A percentile compares a stretch with the other conserved stretches of the same genome.
Conservation (phyloP, 2,797 vertebrate genomes). For the Sebastes taczanowskii region DNA sequence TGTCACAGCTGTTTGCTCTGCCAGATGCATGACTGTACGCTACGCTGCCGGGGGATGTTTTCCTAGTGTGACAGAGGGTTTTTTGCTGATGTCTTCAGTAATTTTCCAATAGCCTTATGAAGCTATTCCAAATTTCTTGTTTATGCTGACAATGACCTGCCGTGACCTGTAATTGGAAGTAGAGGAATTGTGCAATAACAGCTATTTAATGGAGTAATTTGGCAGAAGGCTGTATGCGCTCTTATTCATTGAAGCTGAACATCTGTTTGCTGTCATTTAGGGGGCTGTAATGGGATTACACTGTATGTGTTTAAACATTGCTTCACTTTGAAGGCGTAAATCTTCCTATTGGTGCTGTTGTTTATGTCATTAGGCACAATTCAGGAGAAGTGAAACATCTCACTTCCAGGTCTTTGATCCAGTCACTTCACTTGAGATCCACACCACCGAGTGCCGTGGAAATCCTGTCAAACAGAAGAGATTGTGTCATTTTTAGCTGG, state of each 20-base stretch:
- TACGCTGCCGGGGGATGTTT: slow-evolving; percentile 21
- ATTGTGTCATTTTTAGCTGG: not conserved
- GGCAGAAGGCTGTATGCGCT: not conserved
- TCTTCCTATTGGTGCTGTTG: not conserved
- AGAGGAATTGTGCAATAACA: not conserved
- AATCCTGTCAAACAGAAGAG: not conserved
- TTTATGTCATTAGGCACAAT: not conserved
- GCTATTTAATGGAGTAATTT: not conserved
- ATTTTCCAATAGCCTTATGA: slow-evolving; percentile 39
- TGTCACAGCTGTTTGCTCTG: slow-evolving; percentile 54
- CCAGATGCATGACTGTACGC: slow-evolving; percentile 57
- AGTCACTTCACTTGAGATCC: not conserved
- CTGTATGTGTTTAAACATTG: not conserved
- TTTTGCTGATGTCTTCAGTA: slow-evolving; percentile 52
- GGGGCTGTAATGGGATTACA: not conserved
- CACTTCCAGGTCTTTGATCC: not conserved
- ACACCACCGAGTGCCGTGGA: not conserved
- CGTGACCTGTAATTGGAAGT: not conserved
- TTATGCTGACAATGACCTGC: not conserved
- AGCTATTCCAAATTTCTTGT: slow-evolving; percentile 3
- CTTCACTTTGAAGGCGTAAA: not conserved
- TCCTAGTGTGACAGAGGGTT: not conserved
- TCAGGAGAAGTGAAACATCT: not conserved
- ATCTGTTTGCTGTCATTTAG: slow-evolving; percentile 14
- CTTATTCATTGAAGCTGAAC: not conserved